phyloP scores from a whole-genome alignment of 2,113 vertebrate genomes.

The Phoxinus phoxinus region DNA sequence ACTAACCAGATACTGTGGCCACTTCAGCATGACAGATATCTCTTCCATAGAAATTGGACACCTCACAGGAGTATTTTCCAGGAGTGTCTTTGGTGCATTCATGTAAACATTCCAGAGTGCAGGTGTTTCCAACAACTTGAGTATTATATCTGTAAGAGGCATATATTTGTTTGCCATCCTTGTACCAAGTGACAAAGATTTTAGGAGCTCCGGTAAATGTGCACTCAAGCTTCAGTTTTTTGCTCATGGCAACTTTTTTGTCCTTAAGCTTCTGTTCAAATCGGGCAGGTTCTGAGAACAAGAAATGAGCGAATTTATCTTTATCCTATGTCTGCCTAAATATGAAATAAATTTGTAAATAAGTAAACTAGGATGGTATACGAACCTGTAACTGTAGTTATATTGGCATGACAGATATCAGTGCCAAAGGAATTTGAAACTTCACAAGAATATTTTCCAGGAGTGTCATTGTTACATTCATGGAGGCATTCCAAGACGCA shows the following conservation, averaged over 20 bases:
- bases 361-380: slow-evolving; percentile 39
- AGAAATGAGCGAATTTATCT: slow-evolving; percentile 23
- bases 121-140: slow-evolving; percentile 71
- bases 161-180: slow-evolving; percentile 81
- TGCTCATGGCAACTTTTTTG: slow-evolving; percentile 58
- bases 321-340: slow-evolving; percentile 7
- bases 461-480: slow-evolving; percentile 71
- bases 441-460: slow-evolving; percentile 83
- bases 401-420: slow-evolving; percentile 69
- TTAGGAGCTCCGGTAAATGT: slow-evolving; percentile 77
- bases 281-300: slow-evolving; percentile 48
- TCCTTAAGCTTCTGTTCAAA: slow-evolving; percentile 69
- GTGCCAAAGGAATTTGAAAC: slow-evolving; percentile 82
- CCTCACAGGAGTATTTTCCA: slow-evolving; percentile 84
- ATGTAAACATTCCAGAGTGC: slow-evolving; percentile 77
- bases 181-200: slow-evolving; percentile 80
- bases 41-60: slow-evolving; percentile 80
- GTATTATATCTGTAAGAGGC: slow-evolving; percentile 65
- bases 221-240: slow-evolving; percentile 38
- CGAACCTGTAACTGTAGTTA: slow-evolving; percentile 66
- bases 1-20: slow-evolving; percentile 58
- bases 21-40: slow-evolving; percentile 81
- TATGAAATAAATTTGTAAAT: not conserved
- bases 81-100: slow-evolving; percentile 74
- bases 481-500: slow-evolving; percentile 79